Evolutionary conservation across 2,113 vertebrate species (phyloP).

Genomic region (Hippocampus mohnikei): DNA sequence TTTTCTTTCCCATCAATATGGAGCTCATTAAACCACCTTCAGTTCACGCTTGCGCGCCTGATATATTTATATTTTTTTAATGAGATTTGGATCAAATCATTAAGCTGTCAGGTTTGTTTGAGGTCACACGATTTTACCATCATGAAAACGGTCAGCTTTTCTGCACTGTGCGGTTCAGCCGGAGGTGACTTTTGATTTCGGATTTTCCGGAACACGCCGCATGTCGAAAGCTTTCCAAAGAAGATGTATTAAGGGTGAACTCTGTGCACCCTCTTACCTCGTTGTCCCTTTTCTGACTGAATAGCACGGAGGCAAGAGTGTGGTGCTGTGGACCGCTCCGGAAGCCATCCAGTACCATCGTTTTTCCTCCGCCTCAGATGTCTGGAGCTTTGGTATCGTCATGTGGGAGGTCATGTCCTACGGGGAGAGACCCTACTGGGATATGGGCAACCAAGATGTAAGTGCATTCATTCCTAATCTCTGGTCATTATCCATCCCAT

Average conservation of each 20-base stretch:
- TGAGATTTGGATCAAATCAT: conserved; percentile 3
- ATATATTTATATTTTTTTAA: conserved; percentile 20
- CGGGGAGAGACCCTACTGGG: conserved; percentile 97
- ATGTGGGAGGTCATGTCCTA: conserved; percentile 99
- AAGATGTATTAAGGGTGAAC: conserved; percentile 28
- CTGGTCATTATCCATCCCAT: background rate
- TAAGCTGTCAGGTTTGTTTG: conserved; percentile 8
- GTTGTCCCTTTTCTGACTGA: background rate
- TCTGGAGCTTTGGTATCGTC: conserved; percentile 95
- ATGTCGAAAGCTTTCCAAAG: conserved; percentile 39
- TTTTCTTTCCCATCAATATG: background rate
- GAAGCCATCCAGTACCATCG: conserved; percentile 91
- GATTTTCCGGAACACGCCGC: conserved; percentile 11
- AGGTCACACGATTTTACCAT: conserved; percentile 21
- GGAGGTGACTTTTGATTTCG: conserved; percentile 23
- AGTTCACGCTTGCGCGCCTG: conserved; percentile 3
- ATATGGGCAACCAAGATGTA: conserved; percentile 97
- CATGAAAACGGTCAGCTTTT: background rate
- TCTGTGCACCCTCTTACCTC: conserved; percentile 10
- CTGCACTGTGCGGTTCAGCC: background rate
- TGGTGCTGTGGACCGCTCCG: conserved; percentile 88
- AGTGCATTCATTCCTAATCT: conserved; percentile 47
- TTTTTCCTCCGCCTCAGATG: conserved; percentile 89
- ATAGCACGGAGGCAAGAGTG: conserved; percentile 84
- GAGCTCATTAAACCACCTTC: conserved; percentile 3